Percentiles rank a stretch among this genome's conserved stretches.
Evolutionary conservation across 2,888 invertebrate species (phyloP).

Genomic region (Drosophila pseudotakahashii): DNA sequence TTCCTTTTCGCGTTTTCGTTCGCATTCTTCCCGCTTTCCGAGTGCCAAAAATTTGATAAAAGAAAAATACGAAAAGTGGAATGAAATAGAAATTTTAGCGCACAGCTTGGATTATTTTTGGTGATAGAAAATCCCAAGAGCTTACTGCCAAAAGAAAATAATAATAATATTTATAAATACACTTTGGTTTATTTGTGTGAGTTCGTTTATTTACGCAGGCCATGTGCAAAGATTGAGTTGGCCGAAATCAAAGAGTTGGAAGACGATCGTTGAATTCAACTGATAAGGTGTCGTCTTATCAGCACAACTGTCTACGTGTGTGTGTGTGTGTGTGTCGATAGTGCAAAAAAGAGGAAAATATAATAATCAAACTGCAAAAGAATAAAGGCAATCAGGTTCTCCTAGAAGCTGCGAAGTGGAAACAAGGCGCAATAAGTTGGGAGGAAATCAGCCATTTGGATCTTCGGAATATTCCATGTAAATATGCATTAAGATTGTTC

Average conservation of each 20-base stretch:
- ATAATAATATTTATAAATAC: constrained; percentile 17
- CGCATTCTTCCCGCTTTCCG: constrained; percentile 49
- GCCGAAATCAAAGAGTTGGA: constrained; percentile 12
- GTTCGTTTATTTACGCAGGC: constrained; percentile 10
- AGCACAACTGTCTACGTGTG: not conserved
- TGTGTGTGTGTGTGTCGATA: constrained; percentile 13
- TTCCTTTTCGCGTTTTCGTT: constrained; percentile 39
- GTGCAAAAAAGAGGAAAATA: constrained; percentile 10
- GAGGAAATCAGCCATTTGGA: constrained; percentile 18
- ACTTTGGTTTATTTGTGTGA: constrained; percentile 4
- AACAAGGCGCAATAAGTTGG: constrained; percentile 17
- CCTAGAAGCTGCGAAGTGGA: constrained; percentile 11
- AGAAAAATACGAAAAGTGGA: constrained; percentile 32
- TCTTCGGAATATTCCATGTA: constrained; percentile 58
- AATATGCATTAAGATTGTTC: constrained; percentile 49
- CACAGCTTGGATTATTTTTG: constrained; percentile 55
- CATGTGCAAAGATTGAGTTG: constrained; percentile 25
- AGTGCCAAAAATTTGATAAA: constrained; percentile 53
- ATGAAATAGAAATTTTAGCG: constrained; percentile 42
- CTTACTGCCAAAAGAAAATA: constrained; percentile 18
- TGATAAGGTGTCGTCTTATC: constrained; percentile 36
- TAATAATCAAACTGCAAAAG: not conserved
- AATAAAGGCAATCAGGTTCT: not conserved
- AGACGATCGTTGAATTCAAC: constrained; percentile 14
- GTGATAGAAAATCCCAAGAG: constrained; percentile 12